Base-by-base conservation (phyloP, 1,140 invertebrate genomes). In the Planococcus citri region DNA sequence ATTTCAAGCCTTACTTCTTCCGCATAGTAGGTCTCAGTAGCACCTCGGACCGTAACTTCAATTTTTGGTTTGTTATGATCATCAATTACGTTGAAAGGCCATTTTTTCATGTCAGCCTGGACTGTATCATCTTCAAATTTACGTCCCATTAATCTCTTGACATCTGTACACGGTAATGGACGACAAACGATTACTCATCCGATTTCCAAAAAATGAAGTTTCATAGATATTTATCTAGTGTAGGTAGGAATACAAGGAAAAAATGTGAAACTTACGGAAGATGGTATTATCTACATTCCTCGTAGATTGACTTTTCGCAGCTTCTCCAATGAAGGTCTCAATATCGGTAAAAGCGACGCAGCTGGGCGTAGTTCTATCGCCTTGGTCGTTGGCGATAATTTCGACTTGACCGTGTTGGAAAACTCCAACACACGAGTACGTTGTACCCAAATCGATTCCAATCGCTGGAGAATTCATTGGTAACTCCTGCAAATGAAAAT, bases 261-360 rank as follows among this genome's bases (percentile, higher is more conserved):
- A 4, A 58, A n/a, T n/a, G n/a, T n/a, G 17, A n/a, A 29, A 51
- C 82, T 85, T 80, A 90, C 87, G 91, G 80, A 97, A 98, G 78
- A 98, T 90, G 70, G 95, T 97, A 84, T 97, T 97, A 76, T 88
- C 88, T 70, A 94, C 92, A 78, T 97, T 97, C 88, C 94, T 92
- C 75, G 90, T 89, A 73, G 91, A 89, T 80, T 92, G 90, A 79
- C 97, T 97, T 79, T 97, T 97, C 74, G 95, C 95, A 72, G 94
- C 94, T 85, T 97, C 95, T 70, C 95, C 95, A 79, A 97, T 95
- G 73, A 97, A 87, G 80, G 95, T 89, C 79, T 98, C 95, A 6
- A 90, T 94, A 76, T 98, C 95, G 68, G 92, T 97, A 83, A 98
- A 97, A 71, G 94, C 94, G 60, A 98, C 95, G 84, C 97, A 97